phyloP scores from a whole-genome alignment of 2,888 invertebrate genomes.

The Coleophora flavipennella region DNA sequence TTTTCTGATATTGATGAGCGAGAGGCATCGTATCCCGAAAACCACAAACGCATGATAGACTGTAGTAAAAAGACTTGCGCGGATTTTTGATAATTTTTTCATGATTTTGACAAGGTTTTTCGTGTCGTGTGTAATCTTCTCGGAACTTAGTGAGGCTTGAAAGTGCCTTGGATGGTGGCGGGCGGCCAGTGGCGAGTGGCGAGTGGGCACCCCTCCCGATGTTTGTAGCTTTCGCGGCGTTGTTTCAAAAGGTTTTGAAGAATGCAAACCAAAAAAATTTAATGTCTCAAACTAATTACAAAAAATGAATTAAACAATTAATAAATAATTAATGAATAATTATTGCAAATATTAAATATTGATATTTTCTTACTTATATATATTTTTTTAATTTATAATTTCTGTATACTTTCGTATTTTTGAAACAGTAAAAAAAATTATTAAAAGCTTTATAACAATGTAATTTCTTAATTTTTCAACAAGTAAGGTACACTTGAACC shows the following conservation, averaged over 20 bases:
- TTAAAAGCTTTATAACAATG: no score
- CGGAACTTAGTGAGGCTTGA: constrained; percentile 48
- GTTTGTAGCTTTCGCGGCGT: neutral
- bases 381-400: no score
- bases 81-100: constrained; percentile 62
- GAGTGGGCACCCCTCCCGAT: neutral
- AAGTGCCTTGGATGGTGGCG: constrained; percentile 56
- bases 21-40: constrained; percentile 56
- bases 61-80: constrained; percentile 67
- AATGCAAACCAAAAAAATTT: neutral
- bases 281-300: no score
- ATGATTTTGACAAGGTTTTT: constrained; percentile 55
- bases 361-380: no score
- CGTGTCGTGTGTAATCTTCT: constrained; percentile 55
- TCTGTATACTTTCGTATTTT: no score
- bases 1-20: neutral
- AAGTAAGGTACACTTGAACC: constrained; percentile 47
- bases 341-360: no score
- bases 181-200: constrained; percentile 2
- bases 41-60: constrained; percentile 61
- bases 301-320: no score
- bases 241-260: neutral
- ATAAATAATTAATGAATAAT: no score
- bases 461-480: constrained; percentile 27
- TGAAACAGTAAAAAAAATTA: no score